These are phyloP conservation scores for Pocillopora damicornis DNA, from an alignment of 64 coral and sea anemone species.

Conservation along the genomic window DNA sequence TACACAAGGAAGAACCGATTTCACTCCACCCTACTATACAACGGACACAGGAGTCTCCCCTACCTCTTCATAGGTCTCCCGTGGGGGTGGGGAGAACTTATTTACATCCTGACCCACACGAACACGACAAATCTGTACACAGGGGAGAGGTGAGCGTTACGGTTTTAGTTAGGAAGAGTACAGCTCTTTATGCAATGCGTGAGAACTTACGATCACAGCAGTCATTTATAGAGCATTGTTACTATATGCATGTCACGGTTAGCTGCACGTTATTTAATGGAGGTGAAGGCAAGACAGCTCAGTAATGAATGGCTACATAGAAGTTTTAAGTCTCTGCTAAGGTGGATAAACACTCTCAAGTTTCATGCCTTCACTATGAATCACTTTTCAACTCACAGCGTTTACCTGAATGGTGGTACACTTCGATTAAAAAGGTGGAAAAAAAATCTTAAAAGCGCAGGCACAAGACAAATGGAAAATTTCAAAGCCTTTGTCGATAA, in stretches of 20 bases:
- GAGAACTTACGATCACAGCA: no score
- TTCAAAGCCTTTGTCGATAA: not conserved
- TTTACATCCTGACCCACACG: not conserved
- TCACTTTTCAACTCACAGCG: not conserved
- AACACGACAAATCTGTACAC: slow-evolving; percentile 5
- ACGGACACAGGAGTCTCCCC: not conserved
- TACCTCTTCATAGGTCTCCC: not conserved
- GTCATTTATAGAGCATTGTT: no score
- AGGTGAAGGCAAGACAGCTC: not conserved
- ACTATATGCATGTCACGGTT: not conserved
- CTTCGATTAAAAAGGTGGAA: not conserved
- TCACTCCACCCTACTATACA: not conserved
- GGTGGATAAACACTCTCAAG: no score
- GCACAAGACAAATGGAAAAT: not conserved
- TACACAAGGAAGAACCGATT: not conserved
- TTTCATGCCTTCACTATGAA: no score
- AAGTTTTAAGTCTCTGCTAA: no score
- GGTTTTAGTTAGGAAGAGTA: no score
- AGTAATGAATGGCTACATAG: no score
- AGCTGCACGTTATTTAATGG: not conserved
- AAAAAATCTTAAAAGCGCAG: no score
- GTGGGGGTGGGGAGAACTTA: not conserved
- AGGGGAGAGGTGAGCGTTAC: not conserved
- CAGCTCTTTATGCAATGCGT: no score
- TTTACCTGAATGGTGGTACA: not conserved